Conservation (phyloP, 2,113 vertebrate genomes). For the Muscicapa adusta region DNA sequence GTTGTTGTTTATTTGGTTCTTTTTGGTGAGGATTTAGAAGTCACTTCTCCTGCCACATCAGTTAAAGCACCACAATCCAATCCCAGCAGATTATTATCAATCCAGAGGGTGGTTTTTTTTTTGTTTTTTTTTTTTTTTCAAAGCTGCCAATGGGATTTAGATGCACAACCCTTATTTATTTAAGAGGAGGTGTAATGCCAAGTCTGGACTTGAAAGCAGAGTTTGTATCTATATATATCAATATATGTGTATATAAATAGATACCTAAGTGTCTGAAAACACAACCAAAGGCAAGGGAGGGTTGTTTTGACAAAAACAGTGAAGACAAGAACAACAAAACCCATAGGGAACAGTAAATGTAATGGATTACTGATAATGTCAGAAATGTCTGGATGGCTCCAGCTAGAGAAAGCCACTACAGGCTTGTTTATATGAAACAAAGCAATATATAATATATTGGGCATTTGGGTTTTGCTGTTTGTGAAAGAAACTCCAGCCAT, state of each 20-base stretch:
- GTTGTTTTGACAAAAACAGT: background rate
- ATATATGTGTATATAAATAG: background rate
- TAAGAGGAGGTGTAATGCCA: background rate
- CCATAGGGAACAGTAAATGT: background rate
- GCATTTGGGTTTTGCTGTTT: background rate
- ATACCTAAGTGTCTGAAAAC: background rate
- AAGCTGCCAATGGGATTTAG: conserved; percentile 14
- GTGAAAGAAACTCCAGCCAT: background rate
- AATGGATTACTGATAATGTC: conserved; percentile 13
- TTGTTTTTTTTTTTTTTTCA: background rate
- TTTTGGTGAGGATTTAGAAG: background rate
- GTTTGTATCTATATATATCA: background rate
- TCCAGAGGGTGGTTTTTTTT: background rate
- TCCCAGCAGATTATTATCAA: background rate
- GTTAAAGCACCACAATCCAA: background rate
- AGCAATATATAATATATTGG: background rate
- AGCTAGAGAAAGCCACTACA: background rate
- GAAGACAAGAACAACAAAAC: conserved; percentile 4
- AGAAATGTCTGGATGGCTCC: conserved; percentile 1
- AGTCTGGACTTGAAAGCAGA: background rate
- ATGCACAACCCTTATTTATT: background rate
- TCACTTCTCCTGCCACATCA: background rate
- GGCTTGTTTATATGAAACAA: background rate
- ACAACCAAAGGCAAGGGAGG: background rate
- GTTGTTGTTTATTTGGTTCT: background rate